Conservation (phyloP, 2,797 vertebrate species). For the Parotocinclus haroldoi region DNA sequence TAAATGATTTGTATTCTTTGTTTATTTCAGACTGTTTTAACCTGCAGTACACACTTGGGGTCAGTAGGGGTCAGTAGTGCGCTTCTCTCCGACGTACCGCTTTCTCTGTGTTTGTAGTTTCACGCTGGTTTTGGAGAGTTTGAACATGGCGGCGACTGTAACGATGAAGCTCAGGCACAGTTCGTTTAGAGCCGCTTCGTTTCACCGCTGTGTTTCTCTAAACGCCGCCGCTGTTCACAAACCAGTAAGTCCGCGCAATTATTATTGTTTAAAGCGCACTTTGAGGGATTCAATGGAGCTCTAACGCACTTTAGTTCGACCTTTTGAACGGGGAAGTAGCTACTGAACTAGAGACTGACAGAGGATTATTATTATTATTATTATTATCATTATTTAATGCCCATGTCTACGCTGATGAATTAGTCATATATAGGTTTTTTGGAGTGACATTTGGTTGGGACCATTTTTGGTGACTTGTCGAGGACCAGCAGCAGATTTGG, state of each 20-base stretch:
- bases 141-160: conserved; percentile 70
- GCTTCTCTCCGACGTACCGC: neutral
- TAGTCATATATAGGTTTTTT: too few relatives aligned
- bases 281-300: neutral
- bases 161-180: conserved; percentile 60
- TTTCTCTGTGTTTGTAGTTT: neutral
- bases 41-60: neutral
- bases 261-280: too few relatives aligned
- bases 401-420: too few relatives aligned
- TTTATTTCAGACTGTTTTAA: neutral
- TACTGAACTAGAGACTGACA: neutral
- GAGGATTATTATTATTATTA: too few relatives aligned
- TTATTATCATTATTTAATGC: too few relatives aligned
- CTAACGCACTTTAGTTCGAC: conserved; percentile 3
- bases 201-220: conserved; percentile 53
- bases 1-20: neutral
- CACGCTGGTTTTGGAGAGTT: too few relatives aligned
- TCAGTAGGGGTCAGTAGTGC: conserved; percentile 6
- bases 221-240: conserved; percentile 46
- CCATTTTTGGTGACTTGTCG: too few relatives aligned
- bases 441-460: too few relatives aligned
- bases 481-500: too few relatives aligned
- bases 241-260: conserved; percentile 50
- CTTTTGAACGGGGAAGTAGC: conserved; percentile 19
- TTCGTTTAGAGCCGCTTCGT: conserved; percentile 47